Evolutionary conservation across 30 jellyfish, hydroid and myxozoan species (phyloP).

Genomic region (Aurelia sp.): DNA sequence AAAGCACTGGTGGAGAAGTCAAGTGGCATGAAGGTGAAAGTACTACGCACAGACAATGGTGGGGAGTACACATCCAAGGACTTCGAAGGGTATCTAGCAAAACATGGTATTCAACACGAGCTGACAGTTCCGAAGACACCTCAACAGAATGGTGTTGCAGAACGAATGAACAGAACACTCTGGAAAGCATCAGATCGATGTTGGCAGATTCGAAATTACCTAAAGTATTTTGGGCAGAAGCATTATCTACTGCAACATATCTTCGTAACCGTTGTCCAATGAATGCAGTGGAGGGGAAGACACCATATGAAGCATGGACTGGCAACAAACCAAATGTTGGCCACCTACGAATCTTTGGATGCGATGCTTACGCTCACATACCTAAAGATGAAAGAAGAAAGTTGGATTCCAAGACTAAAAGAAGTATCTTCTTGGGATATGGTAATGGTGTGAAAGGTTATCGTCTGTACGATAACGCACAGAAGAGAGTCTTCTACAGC

Average conservation of each 20-base stretch:
- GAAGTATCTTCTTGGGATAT: slow-evolving; percentile 36
- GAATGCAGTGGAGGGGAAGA: slow-evolving; percentile 28
- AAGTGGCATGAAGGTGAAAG: slow-evolving; percentile 42
- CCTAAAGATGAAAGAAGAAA: slow-evolving; percentile 51
- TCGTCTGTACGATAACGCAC: slow-evolving; percentile 27
- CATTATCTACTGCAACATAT: no score
- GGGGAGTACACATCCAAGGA: slow-evolving; percentile 78
- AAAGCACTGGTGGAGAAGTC: slow-evolving; percentile 39
- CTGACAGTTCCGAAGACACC: no score
- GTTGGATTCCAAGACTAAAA: slow-evolving; percentile 48
- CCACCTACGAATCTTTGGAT: slow-evolving; percentile 57
- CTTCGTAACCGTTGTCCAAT: no score
- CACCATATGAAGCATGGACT: slow-evolving; percentile 66
- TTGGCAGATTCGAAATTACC: no score
- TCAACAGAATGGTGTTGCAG: no score
- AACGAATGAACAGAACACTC: no score
- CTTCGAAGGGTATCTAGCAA: slow-evolving; percentile 9
- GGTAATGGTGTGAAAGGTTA: slow-evolving; percentile 34
- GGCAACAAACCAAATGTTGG: slow-evolving; percentile 62
- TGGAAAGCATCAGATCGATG: no score
- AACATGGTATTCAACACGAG: background rate
- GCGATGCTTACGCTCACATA: slow-evolving; percentile 72
- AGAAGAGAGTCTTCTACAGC: background rate
- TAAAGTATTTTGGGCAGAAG: no score
- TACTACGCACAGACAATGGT: slow-evolving; percentile 67